Evolutionary conservation across 2,888 invertebrate species (phyloP), one percentile per base, ranked within the genome.

Genomic region (Meteorus cinctellus): DNA sequence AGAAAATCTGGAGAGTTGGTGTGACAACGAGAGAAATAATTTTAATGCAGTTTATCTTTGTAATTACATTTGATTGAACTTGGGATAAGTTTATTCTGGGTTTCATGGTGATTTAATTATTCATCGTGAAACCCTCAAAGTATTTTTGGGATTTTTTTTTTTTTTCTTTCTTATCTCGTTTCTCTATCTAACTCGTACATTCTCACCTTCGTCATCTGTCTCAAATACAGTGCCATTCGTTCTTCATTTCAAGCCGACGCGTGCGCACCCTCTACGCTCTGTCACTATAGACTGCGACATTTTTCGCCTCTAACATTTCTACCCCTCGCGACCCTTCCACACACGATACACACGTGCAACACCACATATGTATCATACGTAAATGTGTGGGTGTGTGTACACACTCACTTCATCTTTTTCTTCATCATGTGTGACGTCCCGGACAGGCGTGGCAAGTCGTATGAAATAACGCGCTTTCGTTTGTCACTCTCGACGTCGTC

Each of bases 391-490:
- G n/a, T 19, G n/a, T 19, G 24, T 55, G n/a, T 19, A 55, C 66
- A 63, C 36, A 66, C 6, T n/a, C 45, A 60, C 59, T 72, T 55
- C 31, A 36, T 51, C 27, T 73, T 34, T 62, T 24, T 68, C 41
- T 29, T 65, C 65, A 65, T 65, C 65, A 65, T 41, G 65, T 62
- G 31, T 62, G 62, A 31, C 62, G 31, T 62, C 41, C 41, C 27
- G 27, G 70, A 70, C 72, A 62, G 55, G 72, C 62, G 72, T 63
- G 72, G 41, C 29, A 63, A 72, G 63, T 72, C 62, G 63, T 45
- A 72, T 72, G 63, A 48, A 72, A 72, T 72, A 72, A 63, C 72
- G 63, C 48, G 48, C 72, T 72, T 63, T 72, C 63, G 72, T 62
- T 72, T 72, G 72, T 72, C 72, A 63, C 72, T 59, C 41, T 71